Evolutionary conservation across 2,888 invertebrate species (phyloP).

Genomic region (Trissolcus japonicus): DNA sequence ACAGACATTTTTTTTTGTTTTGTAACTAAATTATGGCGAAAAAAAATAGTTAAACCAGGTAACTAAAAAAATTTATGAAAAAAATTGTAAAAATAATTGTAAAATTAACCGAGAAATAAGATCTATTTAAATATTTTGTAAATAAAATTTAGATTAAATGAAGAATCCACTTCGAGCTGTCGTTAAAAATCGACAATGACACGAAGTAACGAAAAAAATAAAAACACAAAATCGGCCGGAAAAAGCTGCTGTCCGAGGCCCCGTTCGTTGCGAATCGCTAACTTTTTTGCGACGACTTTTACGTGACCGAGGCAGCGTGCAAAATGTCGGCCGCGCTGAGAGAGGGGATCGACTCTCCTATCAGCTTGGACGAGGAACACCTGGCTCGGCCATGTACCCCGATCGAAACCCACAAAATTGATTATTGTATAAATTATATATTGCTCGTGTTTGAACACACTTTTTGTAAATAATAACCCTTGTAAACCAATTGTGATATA

Average conservation of each 20-base stretch:
- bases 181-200: no score
- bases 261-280: slow-evolving; percentile 5
- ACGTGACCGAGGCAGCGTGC: slow-evolving; percentile 35
- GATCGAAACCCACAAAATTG: slow-evolving; percentile 8
- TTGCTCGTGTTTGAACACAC: neutral
- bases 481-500: neutral
- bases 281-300: slow-evolving; percentile 17
- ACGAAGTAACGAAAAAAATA: no score
- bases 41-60: neutral
- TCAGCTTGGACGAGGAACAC: neutral
- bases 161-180: slow-evolving; percentile 4
- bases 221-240: neutral
- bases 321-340: slow-evolving; percentile 42
- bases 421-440: slow-evolving; percentile 3
- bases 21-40: no score
- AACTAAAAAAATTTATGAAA: neutral
- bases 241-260: slow-evolving; percentile 1
- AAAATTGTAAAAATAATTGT: no score
- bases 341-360: neutral
- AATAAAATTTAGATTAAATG: slow-evolving; percentile 2
- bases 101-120: no score
- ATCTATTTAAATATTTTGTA: neutral
- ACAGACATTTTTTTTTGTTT: slow-evolving; percentile 24
- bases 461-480: slow-evolving; percentile 1
- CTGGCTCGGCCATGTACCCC: slow-evolving; percentile 17